Evolutionary conservation across 2,797 vertebrate species (phyloP), one percentile per base, ranked within the genome.

Genomic region (Miichthys miiuy): DNA sequence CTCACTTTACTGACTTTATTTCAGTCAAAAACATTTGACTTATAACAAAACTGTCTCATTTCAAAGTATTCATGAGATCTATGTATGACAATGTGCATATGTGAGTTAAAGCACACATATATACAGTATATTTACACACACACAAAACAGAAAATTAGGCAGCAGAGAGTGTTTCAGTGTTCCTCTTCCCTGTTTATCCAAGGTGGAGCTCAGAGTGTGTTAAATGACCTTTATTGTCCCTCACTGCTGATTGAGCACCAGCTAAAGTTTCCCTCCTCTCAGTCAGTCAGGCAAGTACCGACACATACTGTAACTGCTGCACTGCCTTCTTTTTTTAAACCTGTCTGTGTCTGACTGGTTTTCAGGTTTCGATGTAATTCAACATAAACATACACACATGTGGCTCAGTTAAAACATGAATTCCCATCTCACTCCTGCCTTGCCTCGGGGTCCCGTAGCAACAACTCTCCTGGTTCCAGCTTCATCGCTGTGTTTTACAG

Each of bases 141-240:
- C 14, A 65, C 11, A 47, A 21, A 21, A 25, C 14, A 42, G 42
- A 58, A 61, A n/a, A 20, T 27, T 17, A 21, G 25, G 46, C 54
- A 67, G 44, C 67, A 42, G 27, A 79, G 34, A 50, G 46, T 50
- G n/a, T 66, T 48, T 76, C 58, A 16, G 42, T 60, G 57, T 66
- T 82, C 52, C 46, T 50, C 72, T 52, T 30, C 21, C 30, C 6
- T 87, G 83, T 92, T 92, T 91, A 75, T 67, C 85, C 57, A 91
- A 88, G 89, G 90, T 88, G 91, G 87, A 83, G 91, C 87, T 75
- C 81, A 52, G 79, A 64, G 63, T 72, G 69, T 82, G 66, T 72
- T 89, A 82, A 89, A 92, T 87, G 68, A 88, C 84, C 88, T 91
- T 90, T 85, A 91, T 90, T 90, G 88, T 91, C 63, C 75, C 79